Evolutionary conservation across 2,797 vertebrate species (phyloP), one percentile per base, ranked within the genome.

Genomic region (Crenichthys baileyi): DNA sequence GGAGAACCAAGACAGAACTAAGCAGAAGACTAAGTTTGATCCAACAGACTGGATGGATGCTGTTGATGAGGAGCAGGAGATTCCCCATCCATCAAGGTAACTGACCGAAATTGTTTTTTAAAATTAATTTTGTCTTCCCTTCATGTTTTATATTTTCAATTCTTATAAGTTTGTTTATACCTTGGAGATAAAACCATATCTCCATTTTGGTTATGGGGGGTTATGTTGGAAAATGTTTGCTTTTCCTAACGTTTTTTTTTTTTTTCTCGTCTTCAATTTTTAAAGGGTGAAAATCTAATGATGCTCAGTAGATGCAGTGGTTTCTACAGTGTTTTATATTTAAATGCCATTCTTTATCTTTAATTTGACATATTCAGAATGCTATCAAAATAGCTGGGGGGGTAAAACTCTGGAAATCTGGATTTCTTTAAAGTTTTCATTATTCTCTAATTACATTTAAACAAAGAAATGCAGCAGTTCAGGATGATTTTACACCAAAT

Each of bases 21-120:
- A 89, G 46, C 84, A 15, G 60, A 84, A 78, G 63, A 22, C 51
- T 0, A 85, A 77, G 89, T 93, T 89, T 76, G 87, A 93, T 44
- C 90, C 86, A 0, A 55, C 53, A 1, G 91, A 93, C 81, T 93
- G 92, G 91, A 75, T 68, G 11, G 92, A 93, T 15, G 63, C 68
- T 0, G 5, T 70, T 7, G 15, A 63, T 0, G 87, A 92, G 2
- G 76, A 83, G 61, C 79, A 84, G 18, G 61, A 68, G 70, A 61
- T 80, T 41, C 75, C 46, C 16, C 39, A 73, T 39, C 13, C 80
- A 6, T 31, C 9, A 0, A 89, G 92, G 93, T 94, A 46, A 31
- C 29, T 70, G 6, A 4, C 16, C 44, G 0, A n/a, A 18, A 63
- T 9, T 29, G 15, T 0, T 44, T 44, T 72, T 18, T 26, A 20